phyloP scores from a whole-genome alignment of 2,113 vertebrate genomes.

The Peromyscus californicus region DNA sequence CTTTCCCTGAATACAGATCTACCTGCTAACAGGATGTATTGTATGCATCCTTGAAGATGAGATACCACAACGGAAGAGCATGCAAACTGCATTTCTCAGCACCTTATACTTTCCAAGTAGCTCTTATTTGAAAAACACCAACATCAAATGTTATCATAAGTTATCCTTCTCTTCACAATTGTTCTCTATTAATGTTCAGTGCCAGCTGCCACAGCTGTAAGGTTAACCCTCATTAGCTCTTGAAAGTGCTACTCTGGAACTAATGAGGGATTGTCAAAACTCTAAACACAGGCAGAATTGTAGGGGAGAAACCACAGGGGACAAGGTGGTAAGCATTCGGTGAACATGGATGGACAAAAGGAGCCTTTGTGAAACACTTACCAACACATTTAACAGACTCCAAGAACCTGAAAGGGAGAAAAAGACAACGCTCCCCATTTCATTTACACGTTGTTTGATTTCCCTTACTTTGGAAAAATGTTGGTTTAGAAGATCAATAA shows the following conservation, averaged over 20 bases:
- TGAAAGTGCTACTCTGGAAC: conserved; percentile 91
- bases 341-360: conserved; percentile 44
- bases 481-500: conserved; percentile 34
- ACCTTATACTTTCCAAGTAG: conserved; percentile 81
- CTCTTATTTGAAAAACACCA: conserved; percentile 81
- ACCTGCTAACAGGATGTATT: conserved; percentile 82
- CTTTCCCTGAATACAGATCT: conserved; percentile 78
- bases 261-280: conserved; percentile 94
- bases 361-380: conserved; percentile 34
- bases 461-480: neutral
- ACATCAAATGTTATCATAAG: conserved; percentile 81
- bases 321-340: conserved; percentile 29
- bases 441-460: neutral
- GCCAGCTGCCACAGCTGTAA: conserved; percentile 95
- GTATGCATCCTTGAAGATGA: conserved; percentile 72
- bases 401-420: neutral
- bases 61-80: conserved; percentile 60
- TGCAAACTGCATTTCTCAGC: conserved; percentile 15
- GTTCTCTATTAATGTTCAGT: conserved; percentile 83
- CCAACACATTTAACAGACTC: neutral
- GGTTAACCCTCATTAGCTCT: conserved; percentile 94
- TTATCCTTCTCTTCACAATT: conserved; percentile 79
- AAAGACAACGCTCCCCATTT: neutral
- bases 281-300: conserved; percentile 87
- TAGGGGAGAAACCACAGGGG: conserved; percentile 10